phyloP scores from a whole-genome alignment of 2,797 vertebrate species.

The Parauchenoglanis ngamensis region DNA sequence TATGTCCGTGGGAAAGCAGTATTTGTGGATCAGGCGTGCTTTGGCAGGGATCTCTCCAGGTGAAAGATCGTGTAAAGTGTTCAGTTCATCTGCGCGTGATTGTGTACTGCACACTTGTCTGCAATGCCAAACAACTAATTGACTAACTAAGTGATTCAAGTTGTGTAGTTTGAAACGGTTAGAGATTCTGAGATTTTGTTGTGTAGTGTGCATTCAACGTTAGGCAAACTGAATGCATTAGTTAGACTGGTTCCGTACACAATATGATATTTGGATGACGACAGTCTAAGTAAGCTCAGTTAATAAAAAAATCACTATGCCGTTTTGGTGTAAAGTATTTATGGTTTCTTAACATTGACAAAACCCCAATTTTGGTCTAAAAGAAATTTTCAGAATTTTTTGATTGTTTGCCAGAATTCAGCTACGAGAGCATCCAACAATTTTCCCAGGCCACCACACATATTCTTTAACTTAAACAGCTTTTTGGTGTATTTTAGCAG shows the following conservation, averaged over 20 bases:
- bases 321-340: not conserved
- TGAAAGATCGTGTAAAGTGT: not conserved
- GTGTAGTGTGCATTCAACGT: not conserved
- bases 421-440: not conserved
- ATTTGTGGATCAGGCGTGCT: not conserved
- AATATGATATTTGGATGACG: not conserved
- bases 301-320: not conserved
- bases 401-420: not conserved
- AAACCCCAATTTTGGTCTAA: not conserved
- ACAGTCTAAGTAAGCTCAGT: not conserved
- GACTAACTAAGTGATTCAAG: not conserved
- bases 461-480: not conserved
- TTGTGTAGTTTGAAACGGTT: not conserved
- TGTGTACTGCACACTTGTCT: not conserved
- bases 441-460: not conserved
- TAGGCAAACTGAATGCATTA: not conserved
- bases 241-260: not conserved
- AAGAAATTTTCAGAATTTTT: not conserved
- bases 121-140: not conserved
- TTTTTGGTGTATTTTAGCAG: not conserved
- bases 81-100: not conserved
- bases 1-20: not conserved
- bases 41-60: not conserved
- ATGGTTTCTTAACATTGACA: not conserved
- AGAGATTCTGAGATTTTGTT: not conserved